A percentile compares a stretch with the other conserved stretches of the same genome.
These are phyloP conservation scores for Malurus melanocephalus DNA, from an alignment of 2,113 vertebrate genomes.

Conservation along the genomic window DNA sequence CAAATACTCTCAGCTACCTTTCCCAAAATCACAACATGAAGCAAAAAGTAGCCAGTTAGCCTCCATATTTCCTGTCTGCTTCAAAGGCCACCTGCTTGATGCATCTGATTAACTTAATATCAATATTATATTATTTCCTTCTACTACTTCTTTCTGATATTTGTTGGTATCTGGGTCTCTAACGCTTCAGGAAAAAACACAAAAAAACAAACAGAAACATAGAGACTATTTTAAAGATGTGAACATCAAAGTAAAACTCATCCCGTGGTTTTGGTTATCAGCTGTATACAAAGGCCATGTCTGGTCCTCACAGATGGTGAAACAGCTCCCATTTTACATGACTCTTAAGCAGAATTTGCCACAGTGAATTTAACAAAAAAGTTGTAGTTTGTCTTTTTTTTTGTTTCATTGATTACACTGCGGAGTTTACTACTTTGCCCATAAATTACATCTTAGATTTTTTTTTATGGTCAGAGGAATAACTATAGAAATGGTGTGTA, in stretches of 20 bases:
- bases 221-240: background rate
- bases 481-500: background rate
- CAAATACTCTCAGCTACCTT: background rate
- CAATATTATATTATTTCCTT: background rate
- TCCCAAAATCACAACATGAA: background rate
- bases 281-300: background rate
- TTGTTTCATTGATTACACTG: background rate
- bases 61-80: background rate
- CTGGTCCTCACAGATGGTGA: background rate
- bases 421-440: background rate
- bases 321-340: background rate
- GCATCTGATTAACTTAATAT: background rate
- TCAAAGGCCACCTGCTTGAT: constrained; percentile 13
- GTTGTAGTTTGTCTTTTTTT: background rate
- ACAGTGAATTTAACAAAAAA: background rate
- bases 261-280: background rate
- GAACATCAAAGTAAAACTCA: background rate
- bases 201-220: background rate
- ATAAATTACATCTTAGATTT: background rate
- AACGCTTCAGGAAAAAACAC: constrained; percentile 6
- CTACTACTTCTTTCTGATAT: background rate
- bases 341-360: background rate
- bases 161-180: background rate
- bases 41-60: background rate
- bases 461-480: background rate